Evolutionary conservation across 2,888 invertebrate genomes (phyloP).

Genomic region (Eucera pruinosa): DNA sequence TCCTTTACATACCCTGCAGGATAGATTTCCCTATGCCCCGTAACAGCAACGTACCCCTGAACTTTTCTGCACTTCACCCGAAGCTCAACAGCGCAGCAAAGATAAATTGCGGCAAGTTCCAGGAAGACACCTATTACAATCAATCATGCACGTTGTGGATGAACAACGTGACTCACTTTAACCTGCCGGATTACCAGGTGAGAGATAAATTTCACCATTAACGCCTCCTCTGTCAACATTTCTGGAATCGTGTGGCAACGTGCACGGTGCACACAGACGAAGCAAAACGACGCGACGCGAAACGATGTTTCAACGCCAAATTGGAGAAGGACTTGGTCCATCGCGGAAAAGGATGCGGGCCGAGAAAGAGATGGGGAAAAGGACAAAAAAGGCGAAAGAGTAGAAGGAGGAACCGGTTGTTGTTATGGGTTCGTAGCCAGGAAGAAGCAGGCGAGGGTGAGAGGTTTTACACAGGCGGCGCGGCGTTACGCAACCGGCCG

Average conservation of each 20-base stretch:
- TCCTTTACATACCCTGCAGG: constrained; percentile 7
- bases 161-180: constrained; percentile 32
- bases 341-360: constrained; percentile 42
- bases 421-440: constrained; percentile 62
- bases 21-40: background rate
- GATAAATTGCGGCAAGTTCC: constrained; percentile 17
- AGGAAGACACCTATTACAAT: constrained; percentile 26
- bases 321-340: constrained; percentile 24
- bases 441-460: constrained; percentile 68
- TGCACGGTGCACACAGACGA: too few relatives aligned
- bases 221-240: constrained; percentile 29
- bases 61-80: constrained; percentile 26
- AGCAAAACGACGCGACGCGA: too few relatives aligned
- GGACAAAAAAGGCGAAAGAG: constrained; percentile 33
- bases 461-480: constrained; percentile 62
- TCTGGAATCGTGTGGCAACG: constrained; percentile 16
- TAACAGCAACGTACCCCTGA: constrained; percentile 21
- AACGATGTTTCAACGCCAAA: constrained; percentile 15
- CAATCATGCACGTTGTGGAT: constrained; percentile 19
- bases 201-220: constrained; percentile 39
- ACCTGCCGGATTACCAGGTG: constrained; percentile 26
- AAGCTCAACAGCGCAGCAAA: constrained; percentile 3
- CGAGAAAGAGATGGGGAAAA: constrained; percentile 25
- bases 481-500: constrained; percentile 63
- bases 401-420: constrained; percentile 67